Percentiles rank a stretch among this genome's conserved stretches.
Conservation (phyloP, 2,797 vertebrate genomes). For the Lophotriccus pileatus region DNA sequence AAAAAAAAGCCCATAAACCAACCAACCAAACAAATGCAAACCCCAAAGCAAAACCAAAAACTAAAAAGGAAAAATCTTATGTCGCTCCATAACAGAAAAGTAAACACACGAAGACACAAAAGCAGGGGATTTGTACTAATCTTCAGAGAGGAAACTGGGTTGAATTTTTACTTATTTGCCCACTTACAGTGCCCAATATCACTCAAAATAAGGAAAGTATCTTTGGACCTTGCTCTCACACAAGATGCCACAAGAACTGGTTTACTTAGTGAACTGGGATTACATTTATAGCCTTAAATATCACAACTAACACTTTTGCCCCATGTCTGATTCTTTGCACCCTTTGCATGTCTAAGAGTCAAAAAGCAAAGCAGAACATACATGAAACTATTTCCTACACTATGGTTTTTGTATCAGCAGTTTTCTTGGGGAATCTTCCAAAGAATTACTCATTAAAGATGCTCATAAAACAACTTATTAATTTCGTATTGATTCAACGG, state of each 20-base stretch:
- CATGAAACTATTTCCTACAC: not conserved
- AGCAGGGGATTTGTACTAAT: not conserved
- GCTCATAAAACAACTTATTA: not conserved
- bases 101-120: not conserved
- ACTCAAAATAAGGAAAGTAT: not conserved
- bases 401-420: not conserved
- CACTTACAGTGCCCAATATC: not conserved
- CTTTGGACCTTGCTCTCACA: not conserved
- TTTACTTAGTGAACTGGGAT: not conserved
- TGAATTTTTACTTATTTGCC: not conserved
- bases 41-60: no score
- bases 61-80: not conserved
- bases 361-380: not conserved
- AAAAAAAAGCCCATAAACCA: not conserved
- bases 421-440: not conserved
- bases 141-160: not conserved
- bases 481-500: not conserved
- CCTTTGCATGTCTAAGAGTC: not conserved
- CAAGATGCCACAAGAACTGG: not conserved
- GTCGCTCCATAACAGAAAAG: not conserved
- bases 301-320: not conserved
- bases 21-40: not conserved
- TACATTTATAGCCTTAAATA: not conserved
- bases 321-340: not conserved
- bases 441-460: not conserved